Evolutionary conservation across 2,888 invertebrate species (phyloP).

Genomic region (Ectemnius cavifrons): DNA sequence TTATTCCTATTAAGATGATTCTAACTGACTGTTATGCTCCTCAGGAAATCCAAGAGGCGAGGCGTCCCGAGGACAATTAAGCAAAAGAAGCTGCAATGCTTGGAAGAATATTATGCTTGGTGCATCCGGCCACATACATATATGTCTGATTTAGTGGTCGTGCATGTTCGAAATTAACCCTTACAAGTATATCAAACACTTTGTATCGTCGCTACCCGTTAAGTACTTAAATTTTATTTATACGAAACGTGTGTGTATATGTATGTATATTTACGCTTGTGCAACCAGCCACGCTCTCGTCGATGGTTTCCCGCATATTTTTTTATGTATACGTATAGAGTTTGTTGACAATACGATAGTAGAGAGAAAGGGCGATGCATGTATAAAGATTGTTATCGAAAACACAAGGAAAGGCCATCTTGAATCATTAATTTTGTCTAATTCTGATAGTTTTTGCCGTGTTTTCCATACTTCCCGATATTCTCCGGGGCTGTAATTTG

Average conservation of each 20-base stretch:
- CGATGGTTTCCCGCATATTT: neutral
- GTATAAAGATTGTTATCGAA: neutral
- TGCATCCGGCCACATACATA: neutral
- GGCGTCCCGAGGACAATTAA: slow-evolving; percentile 75
- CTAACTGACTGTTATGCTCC: slow-evolving; percentile 17
- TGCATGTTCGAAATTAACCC: neutral
- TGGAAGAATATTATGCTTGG: neutral
- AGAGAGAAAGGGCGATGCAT: neutral
- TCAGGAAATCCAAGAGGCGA: slow-evolving; percentile 74
- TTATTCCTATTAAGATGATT: slow-evolving; percentile 46
- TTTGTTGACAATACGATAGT: neutral
- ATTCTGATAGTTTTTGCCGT: too few species aligned
- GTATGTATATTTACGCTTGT: neutral
- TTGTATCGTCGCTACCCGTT: slow-evolving; percentile 21
- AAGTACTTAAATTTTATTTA: slow-evolving; percentile 46
- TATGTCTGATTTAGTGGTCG: neutral
- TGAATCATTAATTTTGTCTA: too few species aligned
- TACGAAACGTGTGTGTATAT: slow-evolving; percentile 32
- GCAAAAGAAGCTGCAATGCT: neutral
- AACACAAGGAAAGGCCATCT: too few species aligned
- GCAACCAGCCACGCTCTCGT: neutral
- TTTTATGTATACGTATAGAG: neutral
- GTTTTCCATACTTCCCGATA: too few species aligned
- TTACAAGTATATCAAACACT: neutral
- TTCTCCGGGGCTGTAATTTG: too few species aligned